A percentile compares a stretch with the other conserved stretches of the same genome.
phyloP scores from a whole-genome alignment of 2,113 vertebrate genomes.

The Mirounga angustirostris region DNA sequence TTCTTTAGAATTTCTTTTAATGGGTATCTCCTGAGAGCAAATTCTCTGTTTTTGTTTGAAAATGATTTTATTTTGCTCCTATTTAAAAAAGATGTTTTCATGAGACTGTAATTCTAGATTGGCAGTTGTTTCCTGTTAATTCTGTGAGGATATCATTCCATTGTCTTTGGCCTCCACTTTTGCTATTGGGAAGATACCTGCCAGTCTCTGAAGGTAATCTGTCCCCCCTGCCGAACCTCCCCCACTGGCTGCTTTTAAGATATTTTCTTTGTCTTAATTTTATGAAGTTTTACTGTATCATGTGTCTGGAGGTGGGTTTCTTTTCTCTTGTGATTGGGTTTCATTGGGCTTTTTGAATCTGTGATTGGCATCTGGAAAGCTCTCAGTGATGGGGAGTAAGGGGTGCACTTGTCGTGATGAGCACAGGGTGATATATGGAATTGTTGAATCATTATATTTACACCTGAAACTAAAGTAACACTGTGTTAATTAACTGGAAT shows the following conservation, averaged over 20 bases:
- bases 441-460: not conserved
- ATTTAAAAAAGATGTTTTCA: conserved; percentile 44
- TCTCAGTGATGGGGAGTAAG: not conserved
- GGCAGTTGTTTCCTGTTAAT: conserved; percentile 26
- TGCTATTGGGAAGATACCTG: not conserved
- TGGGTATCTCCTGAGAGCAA: not conserved
- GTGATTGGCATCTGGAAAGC: not conserved
- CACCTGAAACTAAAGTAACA: not conserved
- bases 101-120: conserved; percentile 5
- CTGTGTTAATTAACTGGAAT: not conserved
- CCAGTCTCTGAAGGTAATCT: not conserved
- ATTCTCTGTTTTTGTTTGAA: conserved; percentile 18
- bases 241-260: not conserved
- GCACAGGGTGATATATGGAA: not conserved
- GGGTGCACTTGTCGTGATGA: not conserved
- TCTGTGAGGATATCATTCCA: not conserved
- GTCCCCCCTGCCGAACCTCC: not conserved
- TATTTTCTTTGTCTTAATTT: not conserved
- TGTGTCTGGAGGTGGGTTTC: not conserved
- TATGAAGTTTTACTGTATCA: not conserved
- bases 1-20: conserved; percentile 38
- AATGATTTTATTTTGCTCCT: not conserved
- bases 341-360: conserved; percentile 22
- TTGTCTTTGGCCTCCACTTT: not conserved
- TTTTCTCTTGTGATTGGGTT: conserved; percentile 7